Conservation (phyloP, 2,888 invertebrate species). For the Cancer borealis region DNA sequence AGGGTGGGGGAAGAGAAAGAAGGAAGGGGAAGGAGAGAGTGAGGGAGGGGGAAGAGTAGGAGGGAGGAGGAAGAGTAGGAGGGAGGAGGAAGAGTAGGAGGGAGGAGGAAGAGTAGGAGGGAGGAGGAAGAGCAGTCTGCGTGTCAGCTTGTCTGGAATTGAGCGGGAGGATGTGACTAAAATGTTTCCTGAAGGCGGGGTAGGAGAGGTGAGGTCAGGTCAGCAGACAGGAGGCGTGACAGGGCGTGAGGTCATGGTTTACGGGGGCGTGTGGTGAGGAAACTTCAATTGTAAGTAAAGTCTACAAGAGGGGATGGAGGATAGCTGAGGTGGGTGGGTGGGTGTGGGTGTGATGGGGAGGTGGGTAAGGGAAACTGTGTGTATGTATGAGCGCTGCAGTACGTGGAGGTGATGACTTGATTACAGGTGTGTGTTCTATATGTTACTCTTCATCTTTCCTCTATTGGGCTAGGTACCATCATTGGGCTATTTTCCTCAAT, state of each 20-base stretch:
- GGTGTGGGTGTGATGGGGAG: not conserved
- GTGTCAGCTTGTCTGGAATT: too few relatives aligned
- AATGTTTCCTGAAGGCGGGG: not conserved
- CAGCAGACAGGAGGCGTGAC: not conserved
- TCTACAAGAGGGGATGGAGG: not conserved
- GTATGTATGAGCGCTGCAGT: not conserved
- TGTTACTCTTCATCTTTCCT: too few relatives aligned
- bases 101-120: too few relatives aligned
- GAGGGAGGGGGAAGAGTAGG: too few relatives aligned
- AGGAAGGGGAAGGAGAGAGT: too few relatives aligned
- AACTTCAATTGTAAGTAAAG: not conserved
- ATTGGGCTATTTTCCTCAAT: too few relatives aligned
- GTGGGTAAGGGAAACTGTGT: not conserved
- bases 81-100: not conserved
- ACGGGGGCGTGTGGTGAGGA: not conserved
- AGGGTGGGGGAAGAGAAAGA: too few relatives aligned
- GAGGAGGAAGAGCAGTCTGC: too few relatives aligned
- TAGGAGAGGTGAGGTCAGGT: constrained; percentile 13
- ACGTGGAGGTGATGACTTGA: not conserved
- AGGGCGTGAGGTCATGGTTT: not conserved
- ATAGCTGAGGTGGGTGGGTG: not conserved
- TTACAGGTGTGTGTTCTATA: not conserved
- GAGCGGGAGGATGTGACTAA: not conserved
- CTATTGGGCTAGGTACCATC: too few relatives aligned
- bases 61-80: too few relatives aligned